These are phyloP conservation scores for Eristalis intricaria DNA, from an alignment of 2,888 invertebrate genomes.

Conservation along the genomic window DNA sequence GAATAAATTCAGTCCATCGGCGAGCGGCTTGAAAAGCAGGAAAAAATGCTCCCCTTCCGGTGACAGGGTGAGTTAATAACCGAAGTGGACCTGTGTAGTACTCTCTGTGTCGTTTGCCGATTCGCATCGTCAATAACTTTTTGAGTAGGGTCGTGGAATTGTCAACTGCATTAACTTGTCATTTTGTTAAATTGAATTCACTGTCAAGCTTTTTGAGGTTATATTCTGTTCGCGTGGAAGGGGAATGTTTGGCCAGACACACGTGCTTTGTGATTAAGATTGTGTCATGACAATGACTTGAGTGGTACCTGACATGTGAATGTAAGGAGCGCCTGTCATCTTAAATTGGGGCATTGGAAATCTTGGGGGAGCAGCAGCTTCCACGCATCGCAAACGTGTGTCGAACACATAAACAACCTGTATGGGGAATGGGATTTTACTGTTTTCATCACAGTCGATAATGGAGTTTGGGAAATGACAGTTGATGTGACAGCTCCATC, in stretches of 20 bases:
- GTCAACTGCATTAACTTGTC: background rate
- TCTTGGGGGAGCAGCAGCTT: background rate
- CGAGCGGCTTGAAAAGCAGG: no score
- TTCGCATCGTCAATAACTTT: background rate
- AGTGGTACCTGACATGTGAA: background rate
- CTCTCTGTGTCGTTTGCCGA: background rate
- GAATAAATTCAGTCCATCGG: background rate
- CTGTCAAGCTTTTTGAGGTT: background rate
- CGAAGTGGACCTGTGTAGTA: background rate
- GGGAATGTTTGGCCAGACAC: background rate
- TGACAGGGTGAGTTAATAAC: background rate
- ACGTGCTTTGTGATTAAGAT: background rate
- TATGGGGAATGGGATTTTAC: background rate
- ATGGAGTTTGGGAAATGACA: background rate
- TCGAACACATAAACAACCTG: background rate
- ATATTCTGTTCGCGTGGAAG: background rate
- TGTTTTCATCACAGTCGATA: background rate
- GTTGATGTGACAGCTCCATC: background rate
- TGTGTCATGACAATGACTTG: background rate
- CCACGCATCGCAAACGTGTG: background rate
- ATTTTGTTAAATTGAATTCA: background rate
- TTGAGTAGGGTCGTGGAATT: background rate
- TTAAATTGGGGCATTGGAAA: background rate
- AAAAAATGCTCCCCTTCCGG: background rate
- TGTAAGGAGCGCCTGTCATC: background rate